Conservation (phyloP, 2,888 invertebrate genomes). For the Copidosoma aretas region DNA sequence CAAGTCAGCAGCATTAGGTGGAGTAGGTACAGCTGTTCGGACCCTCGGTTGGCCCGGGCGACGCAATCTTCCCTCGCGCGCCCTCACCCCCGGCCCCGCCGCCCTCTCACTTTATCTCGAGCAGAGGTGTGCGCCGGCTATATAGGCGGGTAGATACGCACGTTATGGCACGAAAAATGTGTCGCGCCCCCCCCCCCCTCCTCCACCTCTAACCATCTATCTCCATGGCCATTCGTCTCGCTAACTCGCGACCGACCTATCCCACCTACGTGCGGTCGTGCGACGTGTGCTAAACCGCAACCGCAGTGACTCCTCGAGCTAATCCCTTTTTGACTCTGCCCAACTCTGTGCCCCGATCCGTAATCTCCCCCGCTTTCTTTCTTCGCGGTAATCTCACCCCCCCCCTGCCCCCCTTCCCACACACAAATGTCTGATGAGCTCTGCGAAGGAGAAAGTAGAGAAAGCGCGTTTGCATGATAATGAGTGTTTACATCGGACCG, state of each 20-base stretch:
- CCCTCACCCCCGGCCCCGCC: constrained; percentile 10
- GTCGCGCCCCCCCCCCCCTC: too few relatives aligned
- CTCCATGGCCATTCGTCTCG: not conserved
- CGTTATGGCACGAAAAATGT: too few relatives aligned
- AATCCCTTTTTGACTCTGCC: constrained; percentile 38
- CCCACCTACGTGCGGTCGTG: constrained; percentile 36
- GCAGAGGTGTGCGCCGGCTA: too few relatives aligned
- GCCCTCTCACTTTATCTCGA: not conserved
- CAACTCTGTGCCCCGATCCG: not conserved
- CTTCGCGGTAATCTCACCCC: too few relatives aligned
- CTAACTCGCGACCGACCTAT: not conserved
- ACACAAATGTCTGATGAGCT: too few relatives aligned
- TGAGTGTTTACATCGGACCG: too few relatives aligned
- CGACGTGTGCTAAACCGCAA: constrained; percentile 44
- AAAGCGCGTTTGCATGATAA: too few relatives aligned
- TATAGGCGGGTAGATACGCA: too few relatives aligned
- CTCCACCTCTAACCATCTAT: too few relatives aligned
- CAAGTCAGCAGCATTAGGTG: constrained; percentile 45
- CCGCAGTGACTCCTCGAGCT: constrained; percentile 39
- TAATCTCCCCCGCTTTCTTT: too few relatives aligned
- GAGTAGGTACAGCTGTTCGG: constrained; percentile 21
- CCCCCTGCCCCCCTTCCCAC: too few relatives aligned
- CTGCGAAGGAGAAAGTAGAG: too few relatives aligned
- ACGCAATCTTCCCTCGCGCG: constrained; percentile 9
- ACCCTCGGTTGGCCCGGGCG: constrained; percentile 5